These are phyloP conservation scores for Poecile atricapillus DNA, from an alignment of 2,113 vertebrate genomes.

Conservation along the genomic window DNA sequence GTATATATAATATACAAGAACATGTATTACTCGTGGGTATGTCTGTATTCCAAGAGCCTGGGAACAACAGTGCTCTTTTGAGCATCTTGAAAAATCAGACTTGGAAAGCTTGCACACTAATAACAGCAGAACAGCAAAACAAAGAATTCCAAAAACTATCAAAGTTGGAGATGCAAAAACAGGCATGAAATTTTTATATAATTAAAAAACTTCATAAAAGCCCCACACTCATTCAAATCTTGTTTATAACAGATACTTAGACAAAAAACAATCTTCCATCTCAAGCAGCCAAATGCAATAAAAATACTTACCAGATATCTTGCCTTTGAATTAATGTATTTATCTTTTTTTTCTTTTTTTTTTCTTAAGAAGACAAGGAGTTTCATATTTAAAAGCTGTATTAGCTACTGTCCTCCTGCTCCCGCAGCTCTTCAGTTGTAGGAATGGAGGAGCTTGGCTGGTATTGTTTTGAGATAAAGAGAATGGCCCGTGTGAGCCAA, in stretches of 20 bases:
- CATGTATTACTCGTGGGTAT: neutral
- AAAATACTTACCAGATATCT: constrained; percentile 65
- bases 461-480: constrained; percentile 47
- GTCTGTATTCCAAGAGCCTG: constrained; percentile 7
- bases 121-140: constrained; percentile 42
- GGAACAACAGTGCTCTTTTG: constrained; percentile 29
- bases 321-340: neutral
- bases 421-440: constrained; percentile 11
- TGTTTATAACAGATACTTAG: neutral
- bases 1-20: neutral
- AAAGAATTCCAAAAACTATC: constrained; percentile 48
- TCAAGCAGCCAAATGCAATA: neutral
- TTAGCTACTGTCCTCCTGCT: neutral
- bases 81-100: constrained; percentile 54
- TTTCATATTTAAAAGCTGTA: constrained; percentile 15
- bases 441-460: constrained; percentile 35
- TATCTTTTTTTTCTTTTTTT: neutral
- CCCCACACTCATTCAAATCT: neutral
- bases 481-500: constrained; percentile 47
- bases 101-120: constrained; percentile 56
- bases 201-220: neutral
- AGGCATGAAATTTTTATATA: neutral
- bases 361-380: neutral
- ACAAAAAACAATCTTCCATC: neutral
- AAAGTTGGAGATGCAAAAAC: neutral